A percentile compares a stretch with the other conserved stretches of the same genome.
These are phyloP conservation scores for Drosophila quasianomalipes DNA, from an alignment of 2,888 invertebrate genomes.

Conservation along the genomic window DNA sequence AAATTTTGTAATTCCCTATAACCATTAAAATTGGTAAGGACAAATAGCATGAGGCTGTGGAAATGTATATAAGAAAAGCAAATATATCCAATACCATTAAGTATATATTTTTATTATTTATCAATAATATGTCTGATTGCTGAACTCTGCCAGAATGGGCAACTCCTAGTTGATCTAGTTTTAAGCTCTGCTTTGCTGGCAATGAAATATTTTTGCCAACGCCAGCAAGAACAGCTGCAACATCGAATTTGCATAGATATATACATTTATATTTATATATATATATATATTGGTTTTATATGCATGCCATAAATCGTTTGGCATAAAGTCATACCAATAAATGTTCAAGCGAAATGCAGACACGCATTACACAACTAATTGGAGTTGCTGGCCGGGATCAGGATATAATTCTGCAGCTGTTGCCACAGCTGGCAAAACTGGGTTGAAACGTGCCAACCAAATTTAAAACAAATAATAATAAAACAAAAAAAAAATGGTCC, in stretches of 20 bases:
- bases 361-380: constrained; percentile 63
- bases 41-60: background rate
- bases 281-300: constrained; percentile 1
- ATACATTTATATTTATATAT: background rate
- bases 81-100: background rate
- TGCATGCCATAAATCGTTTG: constrained; percentile 60
- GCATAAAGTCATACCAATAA: constrained; percentile 71
- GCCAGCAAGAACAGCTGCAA: constrained; percentile 60
- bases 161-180: background rate
- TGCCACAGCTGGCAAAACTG: constrained; percentile 30
- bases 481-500: constrained; percentile 38
- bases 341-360: constrained; percentile 59
- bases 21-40: background rate
- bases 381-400: constrained; percentile 27
- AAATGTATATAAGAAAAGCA: background rate
- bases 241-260: constrained; percentile 37
- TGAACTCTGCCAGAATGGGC: background rate
- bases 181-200: background rate
- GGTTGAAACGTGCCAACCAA: constrained; percentile 46
- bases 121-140: background rate
- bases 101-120: background rate
- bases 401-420: constrained; percentile 55
- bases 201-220: constrained; percentile 34
- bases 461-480: constrained; percentile 14
- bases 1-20: background rate